phyloP scores from a whole-genome alignment of 23 tunicate species.

The Styela plicata region DNA sequence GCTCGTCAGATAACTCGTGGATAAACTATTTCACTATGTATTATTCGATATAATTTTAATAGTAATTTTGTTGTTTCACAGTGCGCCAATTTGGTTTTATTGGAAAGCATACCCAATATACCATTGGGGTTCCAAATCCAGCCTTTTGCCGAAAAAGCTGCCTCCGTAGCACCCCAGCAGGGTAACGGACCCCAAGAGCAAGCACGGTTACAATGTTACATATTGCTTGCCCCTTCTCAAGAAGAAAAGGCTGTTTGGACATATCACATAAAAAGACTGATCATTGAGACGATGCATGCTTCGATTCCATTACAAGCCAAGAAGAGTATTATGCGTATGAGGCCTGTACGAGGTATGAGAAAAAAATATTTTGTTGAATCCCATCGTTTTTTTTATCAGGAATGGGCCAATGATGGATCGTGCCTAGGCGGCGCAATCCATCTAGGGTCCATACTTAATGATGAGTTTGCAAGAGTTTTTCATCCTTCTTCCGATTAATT shows the following conservation, averaged over 20 bases:
- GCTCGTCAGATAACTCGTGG: no score
- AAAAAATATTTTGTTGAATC: not conserved
- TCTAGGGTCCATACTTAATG: no score
- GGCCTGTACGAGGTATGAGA: conserved; percentile 13
- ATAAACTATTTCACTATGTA: no score
- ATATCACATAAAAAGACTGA: conserved; percentile 55
- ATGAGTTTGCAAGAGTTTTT: no score
- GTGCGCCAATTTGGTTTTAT: conserved; percentile 60
- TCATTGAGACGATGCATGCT: conserved; percentile 51
- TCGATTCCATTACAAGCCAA: conserved; percentile 55
- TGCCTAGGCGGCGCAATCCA: no score
- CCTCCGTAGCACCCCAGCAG: not conserved
- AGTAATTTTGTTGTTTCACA: no score
- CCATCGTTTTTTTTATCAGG: no score
- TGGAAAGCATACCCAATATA: conserved; percentile 56
- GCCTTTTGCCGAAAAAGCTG: conserved; percentile 27
- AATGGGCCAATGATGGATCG: no score
- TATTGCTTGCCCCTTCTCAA: conserved; percentile 30
- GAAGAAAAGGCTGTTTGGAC: conserved; percentile 69
- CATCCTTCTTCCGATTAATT: no score
- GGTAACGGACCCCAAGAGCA: conserved; percentile 24
- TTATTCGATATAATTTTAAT: no score
- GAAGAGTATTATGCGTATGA: conserved; percentile 30
- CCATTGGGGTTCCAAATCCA: conserved; percentile 62
- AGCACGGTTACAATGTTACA: conserved; percentile 3